Conservation (phyloP, 2,113 vertebrate species). For the Gymnobelideus leadbeateri region DNA sequence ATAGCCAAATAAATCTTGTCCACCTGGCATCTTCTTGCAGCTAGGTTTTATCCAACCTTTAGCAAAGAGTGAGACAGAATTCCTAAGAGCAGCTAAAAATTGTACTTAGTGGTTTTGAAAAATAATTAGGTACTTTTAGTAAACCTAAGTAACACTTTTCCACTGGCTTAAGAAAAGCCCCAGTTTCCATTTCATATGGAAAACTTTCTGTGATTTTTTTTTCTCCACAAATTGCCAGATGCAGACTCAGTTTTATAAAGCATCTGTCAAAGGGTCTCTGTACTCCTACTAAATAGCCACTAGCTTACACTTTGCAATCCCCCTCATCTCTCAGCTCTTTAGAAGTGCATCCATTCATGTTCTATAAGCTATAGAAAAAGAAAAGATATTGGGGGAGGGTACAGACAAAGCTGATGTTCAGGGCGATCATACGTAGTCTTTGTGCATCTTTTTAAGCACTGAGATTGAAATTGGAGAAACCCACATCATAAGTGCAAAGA, state of each 20-base stretch:
- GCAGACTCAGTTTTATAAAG: too few species aligned
- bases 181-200: not conserved
- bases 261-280: too few species aligned
- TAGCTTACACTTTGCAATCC: accelerated
- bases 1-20: not conserved
- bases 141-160: not conserved
- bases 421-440: accelerated
- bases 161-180: not conserved
- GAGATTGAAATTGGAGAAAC: not conserved
- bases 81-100: not conserved
- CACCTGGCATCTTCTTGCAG: not conserved
- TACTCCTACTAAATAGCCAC: not conserved
- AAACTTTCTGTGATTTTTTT: not conserved
- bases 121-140: not conserved
- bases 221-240: not conserved
- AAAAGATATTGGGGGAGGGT: not conserved
- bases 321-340: not conserved
- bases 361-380: not conserved
- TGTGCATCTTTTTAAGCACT: not conserved
- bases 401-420: not conserved
- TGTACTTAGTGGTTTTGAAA: not conserved
- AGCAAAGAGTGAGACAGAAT: not conserved
- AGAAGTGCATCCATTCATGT: not conserved
- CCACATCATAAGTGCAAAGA: not conserved
- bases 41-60: not conserved